A percentile compares a stretch with the other conserved stretches of the same genome.
Conservation (phyloP, 2,888 invertebrate genomes). For the Balanococcus diminutus region DNA sequence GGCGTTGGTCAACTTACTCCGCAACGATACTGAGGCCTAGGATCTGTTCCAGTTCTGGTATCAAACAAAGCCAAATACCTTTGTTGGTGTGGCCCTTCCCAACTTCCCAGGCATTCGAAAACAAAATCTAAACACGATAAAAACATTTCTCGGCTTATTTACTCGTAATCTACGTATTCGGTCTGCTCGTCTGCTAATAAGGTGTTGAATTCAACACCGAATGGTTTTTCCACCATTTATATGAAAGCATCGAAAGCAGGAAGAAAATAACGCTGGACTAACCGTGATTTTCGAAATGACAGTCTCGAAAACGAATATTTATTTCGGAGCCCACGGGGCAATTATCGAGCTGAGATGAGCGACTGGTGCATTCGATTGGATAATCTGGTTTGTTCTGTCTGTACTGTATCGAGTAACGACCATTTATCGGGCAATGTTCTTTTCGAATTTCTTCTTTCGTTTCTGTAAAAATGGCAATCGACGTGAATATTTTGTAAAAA, state of each 20-base stretch:
- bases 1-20: constrained; percentile 64
- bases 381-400: constrained; percentile 64
- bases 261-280: constrained; percentile 59
- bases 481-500: too few relatives aligned
- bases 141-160: background rate
- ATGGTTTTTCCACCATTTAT: background rate
- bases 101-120: constrained; percentile 70
- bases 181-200: too few relatives aligned
- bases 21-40: constrained; percentile 66
- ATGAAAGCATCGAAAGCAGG: background rate
- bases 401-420: constrained; percentile 68
- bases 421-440: constrained; percentile 71
- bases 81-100: constrained; percentile 67
- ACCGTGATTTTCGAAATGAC: constrained; percentile 67
- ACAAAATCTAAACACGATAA: constrained; percentile 63
- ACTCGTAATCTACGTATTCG: background rate
- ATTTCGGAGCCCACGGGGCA: constrained; percentile 69
- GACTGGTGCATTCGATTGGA: constrained; percentile 65
- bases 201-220: background rate
- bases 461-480: too few relatives aligned
- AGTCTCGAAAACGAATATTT: constrained; percentile 66
- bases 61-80: constrained; percentile 68
- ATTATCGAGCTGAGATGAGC: constrained; percentile 67
- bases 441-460: constrained; percentile 65
- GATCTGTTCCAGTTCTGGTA: constrained; percentile 62